Conservation (phyloP, 1,140 invertebrate species). For the Liolophura sinensis region DNA sequence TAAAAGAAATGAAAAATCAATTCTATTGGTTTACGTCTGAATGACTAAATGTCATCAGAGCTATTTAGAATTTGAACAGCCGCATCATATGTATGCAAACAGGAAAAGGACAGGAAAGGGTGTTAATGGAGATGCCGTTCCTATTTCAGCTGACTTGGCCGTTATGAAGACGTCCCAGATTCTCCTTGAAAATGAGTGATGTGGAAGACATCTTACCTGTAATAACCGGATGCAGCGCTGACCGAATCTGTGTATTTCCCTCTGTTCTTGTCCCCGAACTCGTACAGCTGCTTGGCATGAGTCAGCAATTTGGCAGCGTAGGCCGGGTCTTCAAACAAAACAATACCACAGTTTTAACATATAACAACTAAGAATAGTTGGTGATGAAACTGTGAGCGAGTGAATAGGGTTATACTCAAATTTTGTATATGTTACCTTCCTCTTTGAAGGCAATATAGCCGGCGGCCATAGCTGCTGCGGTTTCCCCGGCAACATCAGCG, state of each 20-base stretch:
- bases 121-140: too few species aligned
- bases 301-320: constrained; percentile 60
- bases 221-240: constrained; percentile 60
- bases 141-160: too few species aligned
- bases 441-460: constrained; percentile 62
- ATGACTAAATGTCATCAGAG: too few species aligned
- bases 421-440: constrained; percentile 54
- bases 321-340: constrained; percentile 47
- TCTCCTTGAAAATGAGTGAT: too few species aligned
- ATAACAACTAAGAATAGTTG: constrained; percentile 62
- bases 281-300: constrained; percentile 64
- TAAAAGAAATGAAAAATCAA: too few species aligned
- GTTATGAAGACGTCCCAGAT: too few species aligned
- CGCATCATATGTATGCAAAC: too few species aligned
- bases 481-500: constrained; percentile 67
- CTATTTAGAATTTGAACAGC: too few species aligned
- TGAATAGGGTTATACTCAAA: constrained; percentile 54
- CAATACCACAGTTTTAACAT: constrained; percentile 35
- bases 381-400: constrained; percentile 64
- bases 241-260: constrained; percentile 65
- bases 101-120: too few species aligned
- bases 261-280: constrained; percentile 63
- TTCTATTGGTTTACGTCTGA: too few species aligned
- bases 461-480: constrained; percentile 64
- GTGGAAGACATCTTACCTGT: constrained; percentile 62